Base-by-base conservation (phyloP, 2,888 invertebrate species). In the Ochlodes sylvanus region DNA sequence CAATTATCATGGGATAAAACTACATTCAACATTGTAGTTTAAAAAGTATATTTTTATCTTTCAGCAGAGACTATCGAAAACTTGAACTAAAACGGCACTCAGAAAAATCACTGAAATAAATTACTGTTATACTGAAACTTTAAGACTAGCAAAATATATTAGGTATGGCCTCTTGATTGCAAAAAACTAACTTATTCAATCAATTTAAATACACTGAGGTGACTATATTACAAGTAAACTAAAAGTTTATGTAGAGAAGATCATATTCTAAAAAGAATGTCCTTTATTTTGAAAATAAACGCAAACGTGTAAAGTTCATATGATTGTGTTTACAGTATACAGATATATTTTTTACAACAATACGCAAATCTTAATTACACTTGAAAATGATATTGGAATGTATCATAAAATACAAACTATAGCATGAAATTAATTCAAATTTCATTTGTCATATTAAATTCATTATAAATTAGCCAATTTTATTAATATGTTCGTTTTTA, bases 111-210 rank as follows among this genome's bases (percentile, higher is more conserved):
- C 54, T 27, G 21, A 32, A 61, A 55, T 44, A 34, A 66, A 66
- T 63, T 66, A 69, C 52, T 69, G 60, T 55, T 44, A 32, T 67
- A 62, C 44, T 57, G 50, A 50, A 67, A 67, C 32, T 61, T 34
- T 38, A 50, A 79, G 86, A 86, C 86, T 87, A 87, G 84, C 77
- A 68, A 38, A 73, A 76, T 75, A 82, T 76, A 74, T 80, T 74
- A 76, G 76, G 81, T 89, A 90, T 90, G 90, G 90, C 90, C 84
- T 86, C 87, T 79, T 27, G 76, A 77, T 75, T 75, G 67, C 61
- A 73, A 77, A 70, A 27, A 57, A 44, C 19, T 58, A 58, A 58
- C 52, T 41, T 21, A 27, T 58, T 21, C 19, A 42, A 57, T 21
- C 19, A 42, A 57, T 60, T 32, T 32, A 60, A 60, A 60, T 60